Evolutionary conservation across 2,113 vertebrate genomes (phyloP), one percentile per base, ranked within the genome.

Genomic region (Physeter macrocephalus): DNA sequence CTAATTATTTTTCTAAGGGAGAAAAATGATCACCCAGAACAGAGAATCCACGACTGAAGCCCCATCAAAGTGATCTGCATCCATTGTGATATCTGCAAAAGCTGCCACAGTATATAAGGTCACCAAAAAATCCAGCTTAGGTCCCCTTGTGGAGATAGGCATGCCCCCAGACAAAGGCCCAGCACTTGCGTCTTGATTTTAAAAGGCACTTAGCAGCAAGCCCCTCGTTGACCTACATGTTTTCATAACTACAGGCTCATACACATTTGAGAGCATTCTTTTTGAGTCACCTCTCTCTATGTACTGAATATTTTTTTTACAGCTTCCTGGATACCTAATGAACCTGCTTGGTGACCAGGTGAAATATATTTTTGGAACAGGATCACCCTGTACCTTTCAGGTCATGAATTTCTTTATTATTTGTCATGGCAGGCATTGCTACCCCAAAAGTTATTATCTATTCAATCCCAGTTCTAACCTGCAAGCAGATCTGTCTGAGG

Each of bases 401-500:
- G 84, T 93, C 91, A 78, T 92, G 85, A 49, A 82, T 97, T 95
- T 69, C 57, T 97, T 97, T 97, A 93, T 39, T 96, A 69, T 97
- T 97, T 97, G 83, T 64, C 61, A 46, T 61, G 46, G 59, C 91
- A 96, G 77, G 72, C n/a, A 0, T 92, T 74, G 71, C 85, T 95
- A 96, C 87, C 84, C 71, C 15, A 61, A 84, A 94, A 95, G 92
- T 96, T 96, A 98, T 96, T 97, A 86, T 96, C 81, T 93, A 78
- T 90, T 95, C 95, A 59, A 87, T 96, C 88, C 97, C 80, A 74
- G 87, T 95, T 95, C 94, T 93, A 97, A 97, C 93, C 57, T 82
- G 77, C 80, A 96, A 97, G 96, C 62, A 88, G 86, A 82, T 93
- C 77, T 91, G 78, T 96, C 94, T 71, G 49, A 96, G 46, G 34